Conservation (phyloP, 2,797 vertebrate species). For the Triplophysa bombifrons region DNA sequence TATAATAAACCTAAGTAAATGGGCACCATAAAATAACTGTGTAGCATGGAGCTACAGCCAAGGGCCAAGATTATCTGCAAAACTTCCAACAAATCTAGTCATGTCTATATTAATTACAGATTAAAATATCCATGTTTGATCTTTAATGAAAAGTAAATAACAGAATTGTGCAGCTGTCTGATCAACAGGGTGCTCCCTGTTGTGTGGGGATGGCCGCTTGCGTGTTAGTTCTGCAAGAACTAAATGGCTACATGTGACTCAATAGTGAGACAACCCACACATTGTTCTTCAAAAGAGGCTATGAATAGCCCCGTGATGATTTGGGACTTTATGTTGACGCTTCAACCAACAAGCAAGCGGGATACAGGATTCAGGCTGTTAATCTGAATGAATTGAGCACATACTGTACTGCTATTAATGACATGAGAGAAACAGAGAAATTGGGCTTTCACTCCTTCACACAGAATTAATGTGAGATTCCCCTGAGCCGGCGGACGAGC, state of each 20-base stretch:
- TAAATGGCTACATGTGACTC: conserved; percentile 59
- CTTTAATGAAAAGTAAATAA: not conserved
- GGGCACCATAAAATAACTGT: not conserved
- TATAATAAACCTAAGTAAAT: not conserved
- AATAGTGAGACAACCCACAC: conserved; percentile 64
- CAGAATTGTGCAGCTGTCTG: not conserved
- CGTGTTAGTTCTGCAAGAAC: conserved; percentile 26
- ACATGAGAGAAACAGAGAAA: conserved; percentile 54
- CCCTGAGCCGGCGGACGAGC: conserved; percentile 61
- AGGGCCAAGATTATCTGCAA: not conserved
- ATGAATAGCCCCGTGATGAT: conserved; percentile 64
- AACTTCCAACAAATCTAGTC: not conserved
- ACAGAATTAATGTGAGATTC: conserved; percentile 67
- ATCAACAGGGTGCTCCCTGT: not conserved
- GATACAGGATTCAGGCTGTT: conserved; percentile 57
- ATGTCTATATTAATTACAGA: not conserved
- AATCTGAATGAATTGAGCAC: conserved; percentile 64
- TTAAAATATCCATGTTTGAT: conserved; percentile 3
- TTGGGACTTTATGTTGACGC: conserved; percentile 66
- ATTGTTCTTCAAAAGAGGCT: conserved; percentile 57
- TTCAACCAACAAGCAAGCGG: conserved; percentile 64
- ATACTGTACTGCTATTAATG: conserved; percentile 58
- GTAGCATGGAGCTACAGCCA: not conserved
- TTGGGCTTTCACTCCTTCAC: conserved; percentile 62
- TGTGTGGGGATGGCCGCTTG: conserved; percentile 4